Conservation (phyloP, 2,888 invertebrate genomes). For the Achlya flavicornis region DNA sequence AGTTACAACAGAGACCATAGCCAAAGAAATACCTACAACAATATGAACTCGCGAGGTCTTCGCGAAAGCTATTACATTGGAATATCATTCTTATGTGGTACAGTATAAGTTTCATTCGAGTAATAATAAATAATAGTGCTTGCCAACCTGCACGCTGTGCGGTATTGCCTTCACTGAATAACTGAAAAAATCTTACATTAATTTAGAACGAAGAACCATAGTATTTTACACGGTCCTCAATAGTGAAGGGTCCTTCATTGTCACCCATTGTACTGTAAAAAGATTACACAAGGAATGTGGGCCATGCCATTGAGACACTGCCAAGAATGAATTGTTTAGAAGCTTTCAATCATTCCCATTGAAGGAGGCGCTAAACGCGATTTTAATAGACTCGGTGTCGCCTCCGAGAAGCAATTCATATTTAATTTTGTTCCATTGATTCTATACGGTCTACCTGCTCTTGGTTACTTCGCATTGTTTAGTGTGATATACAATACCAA, state of each 20-base stretch:
- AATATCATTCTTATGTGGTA: slow-evolving; percentile 25
- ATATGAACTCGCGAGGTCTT: slow-evolving; percentile 28
- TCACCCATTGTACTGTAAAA: slow-evolving; percentile 73
- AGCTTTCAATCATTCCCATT: slow-evolving; percentile 79
- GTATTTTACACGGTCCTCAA: slow-evolving; percentile 67
- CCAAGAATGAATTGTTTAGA: slow-evolving; percentile 76
- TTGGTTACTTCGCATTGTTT: slow-evolving; percentile 39
- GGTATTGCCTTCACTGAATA: slow-evolving; percentile 67
- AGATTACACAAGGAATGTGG: slow-evolving; percentile 77
- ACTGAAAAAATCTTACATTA: slow-evolving; percentile 73
- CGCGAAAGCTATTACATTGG: neutral
- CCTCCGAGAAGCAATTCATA: slow-evolving; percentile 71
- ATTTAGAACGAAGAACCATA: slow-evolving; percentile 67
- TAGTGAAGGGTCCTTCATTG: slow-evolving; percentile 67
- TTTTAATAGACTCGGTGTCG: slow-evolving; percentile 82
- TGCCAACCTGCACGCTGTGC: slow-evolving; percentile 60
- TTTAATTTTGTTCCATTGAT: slow-evolving; percentile 67
- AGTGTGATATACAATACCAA: slow-evolving; percentile 17
- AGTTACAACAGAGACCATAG: slow-evolving; percentile 59
- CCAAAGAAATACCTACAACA: slow-evolving; percentile 69
- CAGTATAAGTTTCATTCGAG: slow-evolving; percentile 23
- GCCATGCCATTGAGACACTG: slow-evolving; percentile 72
- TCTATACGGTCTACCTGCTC: slow-evolving; percentile 60
- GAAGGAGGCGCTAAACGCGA: slow-evolving; percentile 78
- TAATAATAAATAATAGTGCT: slow-evolving; percentile 22